Conservation (phyloP, 2,797 vertebrate genomes). For the Semotilus atromaculatus region DNA sequence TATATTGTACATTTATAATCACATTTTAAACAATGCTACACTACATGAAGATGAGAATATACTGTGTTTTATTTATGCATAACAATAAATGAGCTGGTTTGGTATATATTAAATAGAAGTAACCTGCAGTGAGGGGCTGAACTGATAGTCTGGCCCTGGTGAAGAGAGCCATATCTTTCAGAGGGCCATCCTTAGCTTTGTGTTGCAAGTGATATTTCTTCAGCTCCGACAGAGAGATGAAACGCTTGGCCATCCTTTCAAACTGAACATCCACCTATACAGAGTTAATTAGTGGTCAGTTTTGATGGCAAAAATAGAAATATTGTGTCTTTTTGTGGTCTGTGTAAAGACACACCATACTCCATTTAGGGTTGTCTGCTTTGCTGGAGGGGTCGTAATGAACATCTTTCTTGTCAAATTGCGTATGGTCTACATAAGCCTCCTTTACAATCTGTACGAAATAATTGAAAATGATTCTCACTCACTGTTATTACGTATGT, state of each 20-base stretch:
- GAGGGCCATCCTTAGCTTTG: slow-evolving; percentile 78
- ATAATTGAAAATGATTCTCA: neutral
- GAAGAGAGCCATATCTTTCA: slow-evolving; percentile 88
- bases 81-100: neutral
- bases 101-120: slow-evolving; percentile 30
- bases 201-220: slow-evolving; percentile 88
- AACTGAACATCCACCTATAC: slow-evolving; percentile 92
- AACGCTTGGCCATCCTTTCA: slow-evolving; percentile 88
- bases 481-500: neutral
- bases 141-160: slow-evolving; percentile 88
- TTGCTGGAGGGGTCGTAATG: slow-evolving; percentile 92
- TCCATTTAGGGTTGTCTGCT: slow-evolving; percentile 93
- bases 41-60: neutral
- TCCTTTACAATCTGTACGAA: slow-evolving; percentile 89
- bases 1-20: neutral
- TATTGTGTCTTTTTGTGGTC: neutral
- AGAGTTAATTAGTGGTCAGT: neutral
- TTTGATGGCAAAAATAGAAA: neutral
- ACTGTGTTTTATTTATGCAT: neutral
- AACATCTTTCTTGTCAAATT: slow-evolving; percentile 91
- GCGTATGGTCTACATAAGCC: slow-evolving; percentile 95
- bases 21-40: neutral
- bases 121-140: slow-evolving; percentile 89
- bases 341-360: slow-evolving; percentile 81
- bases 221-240: slow-evolving; percentile 89